Evolutionary conservation across 2,113 vertebrate species (phyloP).

Genomic region (Macrotus californicus): DNA sequence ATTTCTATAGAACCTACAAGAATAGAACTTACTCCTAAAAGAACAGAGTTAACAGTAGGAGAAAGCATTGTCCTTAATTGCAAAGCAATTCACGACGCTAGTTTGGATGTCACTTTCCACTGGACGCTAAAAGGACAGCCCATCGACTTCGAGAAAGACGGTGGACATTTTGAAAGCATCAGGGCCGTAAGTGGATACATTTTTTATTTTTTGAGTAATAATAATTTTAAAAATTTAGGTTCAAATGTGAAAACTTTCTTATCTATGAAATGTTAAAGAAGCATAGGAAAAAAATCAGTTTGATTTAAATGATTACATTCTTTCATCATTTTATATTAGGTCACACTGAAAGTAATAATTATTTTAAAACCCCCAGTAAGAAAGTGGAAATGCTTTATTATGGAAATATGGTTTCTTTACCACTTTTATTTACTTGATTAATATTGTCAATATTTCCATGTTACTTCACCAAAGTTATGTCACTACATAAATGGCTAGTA

Average conservation of each 20-base stretch:
- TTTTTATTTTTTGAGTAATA: conserved; percentile 35
- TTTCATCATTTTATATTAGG: neutral
- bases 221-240: neutral
- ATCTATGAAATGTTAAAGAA: conserved; percentile 4
- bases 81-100: conserved; percentile 90
- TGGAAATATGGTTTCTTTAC: neutral
- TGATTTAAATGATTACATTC: neutral
- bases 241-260: neutral
- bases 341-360: conserved; percentile 5
- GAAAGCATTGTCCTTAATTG: conserved; percentile 97
- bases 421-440: neutral
- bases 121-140: conserved; percentile 92
- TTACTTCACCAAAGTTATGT: neutral
- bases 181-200: conserved; percentile 89
- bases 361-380: neutral
- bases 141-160: conserved; percentile 90
- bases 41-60: conserved; percentile 92
- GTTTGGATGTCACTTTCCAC: conserved; percentile 90
- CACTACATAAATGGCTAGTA: neutral
- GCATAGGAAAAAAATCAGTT: neutral
- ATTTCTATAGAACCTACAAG: conserved; percentile 90
- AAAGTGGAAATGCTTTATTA: neutral
- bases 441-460: neutral
- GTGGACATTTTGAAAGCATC: conserved; percentile 95
- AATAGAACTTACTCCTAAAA: conserved; percentile 91